Evolutionary conservation across 2,888 invertebrate species (phyloP), one percentile per base, ranked within the genome.

Genomic region (Eretmocerus hayati): DNA sequence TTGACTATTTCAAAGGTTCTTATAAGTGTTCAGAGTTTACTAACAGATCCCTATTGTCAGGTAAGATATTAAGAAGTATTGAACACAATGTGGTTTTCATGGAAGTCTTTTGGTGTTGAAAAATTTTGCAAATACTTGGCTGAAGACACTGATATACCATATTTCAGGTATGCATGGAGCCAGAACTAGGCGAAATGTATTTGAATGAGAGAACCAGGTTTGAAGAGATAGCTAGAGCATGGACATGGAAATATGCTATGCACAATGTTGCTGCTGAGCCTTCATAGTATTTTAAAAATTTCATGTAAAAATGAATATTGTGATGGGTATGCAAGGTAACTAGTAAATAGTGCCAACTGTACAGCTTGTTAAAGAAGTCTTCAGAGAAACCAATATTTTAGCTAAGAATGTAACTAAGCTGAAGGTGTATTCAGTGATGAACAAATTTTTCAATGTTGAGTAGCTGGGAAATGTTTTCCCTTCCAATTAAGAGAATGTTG

Each of bases 191-290:
- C 0, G 77, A 80, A 53, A 80, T 92, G 74, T 92, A 90, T 66
- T 78, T 80, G 44, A 77, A 80, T 23, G 82, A 90, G 63, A 77
- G 84, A 26, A 69, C 75, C 38, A 80, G 80, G 48, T 93, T 90
- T 71, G 88, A 91, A 62, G 78, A 83, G 53, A 79, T 90, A 31
- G 92, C 92, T 0, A 77, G 87, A 36, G 77, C 81, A 8, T 93
- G 91, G 90, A 92, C 92, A 1, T 90, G 90, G 88, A 83, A 85
- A 60, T 91, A 89, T 73, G 92, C 90, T 23, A 89, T 89, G 88
- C 53, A 54, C 19, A 54, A 42, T 50, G 16, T 49, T 37, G 45
- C 26, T 30, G 46, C 37, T 31, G 48, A 50, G 33, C 48, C 50
- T 20, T 50, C 50, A 18, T 54, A 54, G 53, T 46, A 50, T 50